Conservation (phyloP, 1,140 invertebrate species). For the Psix sp. region DNA sequence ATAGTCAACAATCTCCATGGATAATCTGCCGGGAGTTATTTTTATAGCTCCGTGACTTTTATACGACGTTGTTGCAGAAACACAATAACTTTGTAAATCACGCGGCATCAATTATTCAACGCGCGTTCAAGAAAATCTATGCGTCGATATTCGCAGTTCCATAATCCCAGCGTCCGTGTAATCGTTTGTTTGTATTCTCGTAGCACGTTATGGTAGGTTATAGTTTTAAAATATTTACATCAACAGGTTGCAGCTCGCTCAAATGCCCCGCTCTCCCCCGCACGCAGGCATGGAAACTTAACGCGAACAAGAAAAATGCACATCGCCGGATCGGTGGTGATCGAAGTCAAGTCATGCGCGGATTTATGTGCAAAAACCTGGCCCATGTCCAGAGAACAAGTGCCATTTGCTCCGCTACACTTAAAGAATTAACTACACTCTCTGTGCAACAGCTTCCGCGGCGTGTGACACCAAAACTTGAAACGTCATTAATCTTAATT, state of each 20-base stretch:
- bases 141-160: constrained; percentile 36
- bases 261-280: constrained; percentile 28
- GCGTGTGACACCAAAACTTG: constrained; percentile 52
- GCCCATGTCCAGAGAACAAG: constrained; percentile 70
- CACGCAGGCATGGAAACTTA: constrained; percentile 33
- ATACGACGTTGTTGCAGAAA: too few relatives aligned
- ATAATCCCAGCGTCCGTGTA: constrained; percentile 13
- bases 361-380: constrained; percentile 73
- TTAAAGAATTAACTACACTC: constrained; percentile 64
- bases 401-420: constrained; percentile 68
- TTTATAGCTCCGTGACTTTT: too few relatives aligned
- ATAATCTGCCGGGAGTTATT: too few relatives aligned
- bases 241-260: constrained; percentile 53
- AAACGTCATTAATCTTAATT: constrained; percentile 57
- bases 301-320: constrained; percentile 42
- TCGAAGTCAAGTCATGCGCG: constrained; percentile 69
- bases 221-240: constrained; percentile 51
- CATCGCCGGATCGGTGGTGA: constrained; percentile 60
- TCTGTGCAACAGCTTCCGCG: constrained; percentile 36
- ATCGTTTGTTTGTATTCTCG: constrained; percentile 36
- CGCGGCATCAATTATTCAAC: constrained; percentile 41
- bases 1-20: too few relatives aligned
- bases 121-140: constrained; percentile 19
- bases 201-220: constrained; percentile 39
- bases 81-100: constrained; percentile 28